Percentiles rank a stretch among this genome's conserved stretches.
phyloP scores from a whole-genome alignment of 2,888 invertebrate genomes.

The Tenthredo notha region DNA sequence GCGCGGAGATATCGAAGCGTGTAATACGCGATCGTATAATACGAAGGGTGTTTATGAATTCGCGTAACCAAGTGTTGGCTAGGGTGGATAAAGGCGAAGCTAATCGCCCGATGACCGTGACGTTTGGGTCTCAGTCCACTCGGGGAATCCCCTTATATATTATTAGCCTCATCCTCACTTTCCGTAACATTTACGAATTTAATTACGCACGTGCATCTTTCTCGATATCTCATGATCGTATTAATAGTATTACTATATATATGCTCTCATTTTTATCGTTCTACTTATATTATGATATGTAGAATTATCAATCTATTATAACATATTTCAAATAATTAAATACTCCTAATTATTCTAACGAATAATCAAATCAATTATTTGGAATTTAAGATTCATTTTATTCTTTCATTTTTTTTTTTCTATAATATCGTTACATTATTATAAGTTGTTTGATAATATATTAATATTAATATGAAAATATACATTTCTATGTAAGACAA shows the following conservation, averaged over 20 bases:
- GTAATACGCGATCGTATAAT: constrained; percentile 11
- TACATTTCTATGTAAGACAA: neutral
- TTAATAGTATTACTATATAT: too few species aligned
- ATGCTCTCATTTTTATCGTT: neutral
- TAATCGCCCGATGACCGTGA: constrained; percentile 25
- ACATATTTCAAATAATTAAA: neutral
- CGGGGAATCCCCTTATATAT: constrained; percentile 53
- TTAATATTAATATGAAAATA: neutral
- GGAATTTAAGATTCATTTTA: neutral
- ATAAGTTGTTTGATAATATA: neutral
- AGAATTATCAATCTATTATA: neutral
- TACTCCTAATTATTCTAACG: neutral
- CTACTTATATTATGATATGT: too few species aligned
- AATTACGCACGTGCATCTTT: constrained; percentile 41
- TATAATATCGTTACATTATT: neutral
- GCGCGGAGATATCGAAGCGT: constrained; percentile 5
- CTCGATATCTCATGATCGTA: neutral
- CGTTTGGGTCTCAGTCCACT: constrained; percentile 31
- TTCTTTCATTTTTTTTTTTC: neutral
- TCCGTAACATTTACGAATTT: neutral
- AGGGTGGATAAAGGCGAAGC: constrained; percentile 25
- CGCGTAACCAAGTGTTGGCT: constrained; percentile 49
- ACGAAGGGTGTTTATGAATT: constrained; percentile 48
- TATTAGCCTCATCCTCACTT: constrained; percentile 33
- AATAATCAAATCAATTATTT: neutral